phyloP scores from a whole-genome alignment of 1,140 invertebrate species.

The Diplogasteroides magnus region DNA sequence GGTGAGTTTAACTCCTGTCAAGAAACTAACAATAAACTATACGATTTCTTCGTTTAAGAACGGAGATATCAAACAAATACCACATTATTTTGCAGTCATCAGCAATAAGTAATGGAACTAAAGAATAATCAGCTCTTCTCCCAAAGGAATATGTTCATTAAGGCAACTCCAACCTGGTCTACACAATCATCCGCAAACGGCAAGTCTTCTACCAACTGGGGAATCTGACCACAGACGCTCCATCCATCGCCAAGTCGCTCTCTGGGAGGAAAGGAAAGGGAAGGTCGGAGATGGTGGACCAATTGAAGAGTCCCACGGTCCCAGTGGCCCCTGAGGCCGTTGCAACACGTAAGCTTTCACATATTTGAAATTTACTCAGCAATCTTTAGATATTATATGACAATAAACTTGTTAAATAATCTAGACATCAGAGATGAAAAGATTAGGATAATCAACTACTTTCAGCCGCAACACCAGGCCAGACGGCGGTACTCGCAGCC shows the following conservation, averaged over 20 bases:
- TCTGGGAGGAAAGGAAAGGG: slow-evolving; percentile 35
- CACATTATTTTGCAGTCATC: no score
- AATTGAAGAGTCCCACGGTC: slow-evolving; percentile 26
- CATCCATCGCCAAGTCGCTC: slow-evolving; percentile 49
- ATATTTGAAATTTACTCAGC: no score
- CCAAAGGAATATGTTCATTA: neutral
- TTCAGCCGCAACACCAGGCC: slow-evolving; percentile 21
- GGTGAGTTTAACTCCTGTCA: no score
- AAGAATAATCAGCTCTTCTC: no score
- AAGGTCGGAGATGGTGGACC: slow-evolving; percentile 28
- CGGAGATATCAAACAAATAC: no score
- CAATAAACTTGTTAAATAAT: no score
- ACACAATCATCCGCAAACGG: slow-evolving; percentile 95
- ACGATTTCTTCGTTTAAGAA: no score
- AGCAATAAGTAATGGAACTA: no score
- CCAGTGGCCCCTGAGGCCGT: slow-evolving; percentile 9
- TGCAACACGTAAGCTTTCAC: slow-evolving; percentile 63
- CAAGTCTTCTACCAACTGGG: slow-evolving; percentile 93
- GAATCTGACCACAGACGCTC: slow-evolving; percentile 86
- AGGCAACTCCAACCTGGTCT: slow-evolving; percentile 94
- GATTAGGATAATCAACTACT: slow-evolving; percentile 62
- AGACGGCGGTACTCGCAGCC: slow-evolving; percentile 81
- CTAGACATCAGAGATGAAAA: no score
- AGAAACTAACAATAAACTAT: no score
- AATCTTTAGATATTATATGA: no score